phyloP scores from a whole-genome alignment of 1,140 invertebrate species.

The Polyergus mexicanus region DNA sequence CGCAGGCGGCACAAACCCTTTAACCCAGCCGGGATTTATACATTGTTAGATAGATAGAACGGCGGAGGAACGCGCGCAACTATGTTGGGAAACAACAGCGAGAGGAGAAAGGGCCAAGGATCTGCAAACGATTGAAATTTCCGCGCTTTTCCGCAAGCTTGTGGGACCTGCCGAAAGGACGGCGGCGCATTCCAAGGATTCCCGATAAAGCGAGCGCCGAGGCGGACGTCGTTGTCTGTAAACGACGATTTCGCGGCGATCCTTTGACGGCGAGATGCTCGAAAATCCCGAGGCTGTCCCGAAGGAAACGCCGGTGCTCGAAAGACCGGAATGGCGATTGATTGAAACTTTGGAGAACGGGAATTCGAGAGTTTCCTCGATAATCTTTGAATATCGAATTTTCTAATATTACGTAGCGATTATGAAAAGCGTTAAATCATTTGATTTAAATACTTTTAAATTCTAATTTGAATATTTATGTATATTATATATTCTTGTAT shows the following conservation, averaged over 20 bases:
- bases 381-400: slow-evolving; percentile 1
- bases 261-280: slow-evolving; percentile 47
- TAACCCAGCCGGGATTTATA: slow-evolving; percentile 36
- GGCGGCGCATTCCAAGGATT: slow-evolving; percentile 64
- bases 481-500: not conserved
- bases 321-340: slow-evolving; percentile 3
- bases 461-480: not conserved
- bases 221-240: slow-evolving; percentile 14
- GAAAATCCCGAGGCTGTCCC: slow-evolving; percentile 28
- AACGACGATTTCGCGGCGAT: slow-evolving; percentile 42
- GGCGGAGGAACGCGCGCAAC: slow-evolving; percentile 52
- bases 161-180: slow-evolving; percentile 40
- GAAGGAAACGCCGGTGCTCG: not conserved
- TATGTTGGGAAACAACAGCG: slow-evolving; percentile 66
- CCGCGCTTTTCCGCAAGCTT: slow-evolving; percentile 55
- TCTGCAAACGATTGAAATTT: slow-evolving; percentile 73
- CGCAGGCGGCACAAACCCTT: slow-evolving; percentile 31
- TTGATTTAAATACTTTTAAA: not conserved
- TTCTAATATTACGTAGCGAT: not conserved
- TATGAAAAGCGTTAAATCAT: not conserved
- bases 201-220: slow-evolving; percentile 51
- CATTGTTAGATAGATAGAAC: slow-evolving; percentile 44
- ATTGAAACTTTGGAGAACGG: slow-evolving; percentile 21
- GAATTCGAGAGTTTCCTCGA: not conserved
- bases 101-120: slow-evolving; percentile 18